Conservation (phyloP, 1,140 invertebrate species). For the Mesaphorura yosii region DNA sequence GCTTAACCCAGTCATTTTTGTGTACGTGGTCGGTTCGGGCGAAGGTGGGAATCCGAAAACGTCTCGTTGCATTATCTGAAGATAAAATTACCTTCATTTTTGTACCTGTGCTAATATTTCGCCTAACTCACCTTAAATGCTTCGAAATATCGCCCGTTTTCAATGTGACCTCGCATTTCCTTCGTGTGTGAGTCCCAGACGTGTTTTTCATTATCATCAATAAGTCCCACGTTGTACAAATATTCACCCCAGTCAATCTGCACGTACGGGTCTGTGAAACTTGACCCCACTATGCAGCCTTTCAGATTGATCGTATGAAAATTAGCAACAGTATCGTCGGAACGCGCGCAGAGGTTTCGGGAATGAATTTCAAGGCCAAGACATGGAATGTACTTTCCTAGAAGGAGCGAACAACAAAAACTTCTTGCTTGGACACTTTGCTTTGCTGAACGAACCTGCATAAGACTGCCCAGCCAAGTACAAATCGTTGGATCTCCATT, state of each 20-base stretch:
- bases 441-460: slow-evolving; percentile 34
- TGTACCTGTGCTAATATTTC: background rate
- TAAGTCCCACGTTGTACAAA: slow-evolving; percentile 40
- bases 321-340: background rate
- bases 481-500: slow-evolving; percentile 35
- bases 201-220: slow-evolving; percentile 36
- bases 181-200: slow-evolving; percentile 36
- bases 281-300: slow-evolving; percentile 44
- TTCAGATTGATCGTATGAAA: slow-evolving; percentile 15
- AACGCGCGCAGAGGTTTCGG: slow-evolving; percentile 38
- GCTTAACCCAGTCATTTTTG: slow-evolving; percentile 38
- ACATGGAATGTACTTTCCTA: slow-evolving; percentile 56
- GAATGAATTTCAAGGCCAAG: slow-evolving; percentile 60
- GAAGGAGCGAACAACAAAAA: slow-evolving; percentile 1
- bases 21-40: slow-evolving; percentile 38
- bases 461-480: slow-evolving; percentile 38
- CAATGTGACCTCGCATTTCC: slow-evolving; percentile 33
- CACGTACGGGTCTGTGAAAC: slow-evolving; percentile 39
- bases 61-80: slow-evolving; percentile 38
- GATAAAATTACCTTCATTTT: slow-evolving; percentile 6
- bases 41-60: slow-evolving; percentile 40
- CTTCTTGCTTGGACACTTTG: background rate
- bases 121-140: slow-evolving; percentile 35
- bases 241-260: slow-evolving; percentile 40
- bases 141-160: slow-evolving; percentile 33